A percentile compares a stretch with the other conserved stretches of the same genome.
phyloP scores from a whole-genome alignment of 2,113 vertebrate species.

The Mungos mungo region DNA sequence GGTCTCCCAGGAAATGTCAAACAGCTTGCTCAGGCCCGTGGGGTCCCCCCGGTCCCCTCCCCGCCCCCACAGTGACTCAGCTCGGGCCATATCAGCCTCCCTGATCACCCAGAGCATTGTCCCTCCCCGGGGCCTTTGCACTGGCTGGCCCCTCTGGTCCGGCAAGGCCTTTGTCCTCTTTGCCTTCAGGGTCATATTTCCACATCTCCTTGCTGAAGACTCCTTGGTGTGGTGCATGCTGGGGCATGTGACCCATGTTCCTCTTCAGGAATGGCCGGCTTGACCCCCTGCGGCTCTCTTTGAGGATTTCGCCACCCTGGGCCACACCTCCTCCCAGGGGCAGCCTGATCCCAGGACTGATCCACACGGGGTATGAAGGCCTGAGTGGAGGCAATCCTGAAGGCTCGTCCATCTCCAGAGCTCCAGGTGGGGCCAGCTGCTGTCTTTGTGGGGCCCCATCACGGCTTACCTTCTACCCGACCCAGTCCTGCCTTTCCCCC shows the following conservation, averaged over 20 bases:
- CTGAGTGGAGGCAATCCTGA: neutral
- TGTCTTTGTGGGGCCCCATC: neutral
- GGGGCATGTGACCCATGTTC: rapidly evolving
- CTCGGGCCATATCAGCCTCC: neutral
- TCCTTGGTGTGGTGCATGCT: no score
- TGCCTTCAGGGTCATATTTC: no score
- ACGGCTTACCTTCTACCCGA: neutral
- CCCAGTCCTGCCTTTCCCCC: neutral
- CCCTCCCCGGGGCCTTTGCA: neutral
- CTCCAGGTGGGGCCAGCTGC: neutral
- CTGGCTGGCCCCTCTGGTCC: neutral
- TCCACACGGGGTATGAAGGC: rapidly evolving
- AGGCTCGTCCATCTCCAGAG: neutral
- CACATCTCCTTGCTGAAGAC: neutral
- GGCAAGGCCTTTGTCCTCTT: neutral
- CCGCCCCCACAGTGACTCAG: rapidly evolving
- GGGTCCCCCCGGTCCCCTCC: rapidly evolving
- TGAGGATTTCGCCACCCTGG: neutral
- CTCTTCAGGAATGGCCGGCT: neutral
- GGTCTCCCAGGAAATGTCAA: neutral
- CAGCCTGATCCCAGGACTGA: neutral
- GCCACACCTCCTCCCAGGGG: neutral
- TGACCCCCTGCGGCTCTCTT: no score
- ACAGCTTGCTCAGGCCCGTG: neutral
- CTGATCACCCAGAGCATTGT: rapidly evolving